A percentile compares a stretch with the other conserved stretches of the same genome.
These are phyloP conservation scores for Pteromalus puparum DNA, from an alignment of 1,140 invertebrate species.

Conservation along the genomic window DNA sequence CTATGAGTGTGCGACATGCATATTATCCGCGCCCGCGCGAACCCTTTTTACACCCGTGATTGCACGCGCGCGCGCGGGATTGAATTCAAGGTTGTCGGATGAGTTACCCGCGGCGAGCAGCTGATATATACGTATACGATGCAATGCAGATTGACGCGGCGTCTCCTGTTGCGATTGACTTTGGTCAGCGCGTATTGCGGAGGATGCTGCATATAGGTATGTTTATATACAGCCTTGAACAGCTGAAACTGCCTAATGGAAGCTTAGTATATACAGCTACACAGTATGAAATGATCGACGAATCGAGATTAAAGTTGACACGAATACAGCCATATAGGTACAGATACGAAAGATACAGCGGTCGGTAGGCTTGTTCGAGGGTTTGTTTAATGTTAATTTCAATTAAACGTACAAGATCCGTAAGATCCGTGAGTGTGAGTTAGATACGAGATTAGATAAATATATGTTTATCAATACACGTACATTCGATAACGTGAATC, in stretches of 20 bases:
- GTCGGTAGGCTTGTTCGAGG: not conserved
- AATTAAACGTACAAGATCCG: not conserved
- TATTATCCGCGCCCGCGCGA: not conserved
- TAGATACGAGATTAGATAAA: not conserved
- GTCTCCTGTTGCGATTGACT: not conserved
- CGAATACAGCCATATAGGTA: not conserved
- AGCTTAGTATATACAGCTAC: too few relatives aligned
- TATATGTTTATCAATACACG: not conserved
- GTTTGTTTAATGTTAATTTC: not conserved
- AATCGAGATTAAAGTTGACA: too few relatives aligned
- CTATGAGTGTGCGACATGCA: not conserved
- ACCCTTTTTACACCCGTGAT: conserved; percentile 21
- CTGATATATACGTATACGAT: too few relatives aligned
- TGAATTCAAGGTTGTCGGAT: conserved; percentile 36
- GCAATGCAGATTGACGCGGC: not conserved
- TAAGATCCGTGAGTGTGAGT: not conserved
- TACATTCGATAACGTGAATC: not conserved
- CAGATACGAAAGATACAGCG: not conserved
- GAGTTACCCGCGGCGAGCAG: not conserved
- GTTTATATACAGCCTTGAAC: too few relatives aligned
- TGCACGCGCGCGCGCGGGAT: not conserved
- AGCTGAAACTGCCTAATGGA: too few relatives aligned
- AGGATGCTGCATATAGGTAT: too few relatives aligned
- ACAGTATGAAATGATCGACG: too few relatives aligned
- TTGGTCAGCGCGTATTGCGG: not conserved